These are phyloP conservation scores for Endotricha flammealis DNA, from an alignment of 2,888 invertebrate genomes.

Conservation along the genomic window DNA sequence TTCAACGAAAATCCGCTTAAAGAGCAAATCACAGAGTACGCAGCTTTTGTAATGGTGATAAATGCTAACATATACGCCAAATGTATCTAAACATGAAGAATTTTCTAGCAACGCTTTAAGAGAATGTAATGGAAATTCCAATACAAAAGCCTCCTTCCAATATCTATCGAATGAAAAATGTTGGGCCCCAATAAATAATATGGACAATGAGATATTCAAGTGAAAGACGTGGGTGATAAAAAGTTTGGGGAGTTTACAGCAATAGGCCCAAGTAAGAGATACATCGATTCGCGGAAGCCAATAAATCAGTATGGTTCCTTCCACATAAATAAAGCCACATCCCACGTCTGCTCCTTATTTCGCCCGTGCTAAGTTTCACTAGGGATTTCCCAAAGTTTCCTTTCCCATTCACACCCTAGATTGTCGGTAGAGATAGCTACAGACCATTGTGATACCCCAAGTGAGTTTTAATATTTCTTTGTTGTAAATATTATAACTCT, in stretches of 20 bases:
- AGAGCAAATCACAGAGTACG: neutral
- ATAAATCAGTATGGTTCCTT: constrained; percentile 60
- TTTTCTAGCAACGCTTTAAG: constrained; percentile 31
- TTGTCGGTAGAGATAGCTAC: constrained; percentile 41
- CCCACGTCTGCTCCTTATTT: constrained; percentile 44
- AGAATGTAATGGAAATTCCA: constrained; percentile 42
- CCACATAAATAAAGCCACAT: constrained; percentile 54
- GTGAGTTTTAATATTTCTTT: constrained; percentile 19
- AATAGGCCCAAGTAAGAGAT: constrained; percentile 37
- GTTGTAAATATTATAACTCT: no score
- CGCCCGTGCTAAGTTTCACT: constrained; percentile 47
- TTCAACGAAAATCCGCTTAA: neutral
- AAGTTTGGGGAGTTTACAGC: constrained; percentile 40
- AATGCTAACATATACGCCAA: constrained; percentile 2
- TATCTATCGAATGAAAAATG: constrained; percentile 45
- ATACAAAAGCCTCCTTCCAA: constrained; percentile 35
- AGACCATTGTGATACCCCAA: constrained; percentile 36
- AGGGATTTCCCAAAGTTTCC: constrained; percentile 36
- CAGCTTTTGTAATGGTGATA: neutral
- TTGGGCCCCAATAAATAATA: constrained; percentile 45
- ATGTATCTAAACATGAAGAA: constrained; percentile 23
- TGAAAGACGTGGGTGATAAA: constrained; percentile 34
- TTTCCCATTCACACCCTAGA: constrained; percentile 34
- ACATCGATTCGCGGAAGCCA: constrained; percentile 52
- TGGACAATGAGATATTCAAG: constrained; percentile 34